Evolutionary conservation across 2,113 vertebrate genomes (phyloP), one percentile per base, ranked within the genome.

Genomic region (Tetrao urogallus): DNA sequence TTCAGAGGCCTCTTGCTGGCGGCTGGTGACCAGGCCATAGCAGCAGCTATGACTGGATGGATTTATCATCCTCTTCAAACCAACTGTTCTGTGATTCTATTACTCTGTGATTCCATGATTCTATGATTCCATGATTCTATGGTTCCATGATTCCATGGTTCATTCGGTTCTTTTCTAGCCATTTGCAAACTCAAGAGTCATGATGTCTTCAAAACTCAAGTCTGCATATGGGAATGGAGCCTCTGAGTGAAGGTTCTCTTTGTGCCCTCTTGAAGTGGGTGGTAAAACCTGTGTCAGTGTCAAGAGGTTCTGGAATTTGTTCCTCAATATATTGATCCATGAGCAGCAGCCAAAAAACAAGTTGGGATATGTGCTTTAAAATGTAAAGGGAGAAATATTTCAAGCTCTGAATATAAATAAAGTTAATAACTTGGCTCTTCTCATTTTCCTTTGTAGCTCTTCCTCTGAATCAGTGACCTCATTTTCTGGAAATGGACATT

Each of bases 381-480:
- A 97, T 88, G 95, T 96, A 94, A 96, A 97, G 77, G 79, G 94
- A 86, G 97, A 97, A 92, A 97, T 98, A 93, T 97, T 97, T 93
- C 95, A 81, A 85, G 86, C 75, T 87, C 89, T 75, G 92, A 94
- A 81, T 82, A 64, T 82, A 57, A 28, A 80, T 71, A 79, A 94
- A 95, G 88, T 94, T 94, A 96, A 89, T 87, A 86, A 75, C 90
- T 88, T 89, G 78, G n/a, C 76, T 86, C 82, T 94, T 95, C 88
- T 88, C 64, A 78, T 80, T 86, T 93, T 94, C 75, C 12, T 91
- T 86, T 96, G 96, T 95, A 66, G 72, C 82, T 78, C 47, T 89
- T 64, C 70, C 75, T 96, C 78, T 75, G 85, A 91, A 94, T 67
- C 13, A 12, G 80, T 95, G 93, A 95, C 88, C 87, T 96, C 82